These are phyloP conservation scores for Lagorchestes hirsutus DNA, from an alignment of 2,797 vertebrate genomes.

Conservation along the genomic window DNA sequence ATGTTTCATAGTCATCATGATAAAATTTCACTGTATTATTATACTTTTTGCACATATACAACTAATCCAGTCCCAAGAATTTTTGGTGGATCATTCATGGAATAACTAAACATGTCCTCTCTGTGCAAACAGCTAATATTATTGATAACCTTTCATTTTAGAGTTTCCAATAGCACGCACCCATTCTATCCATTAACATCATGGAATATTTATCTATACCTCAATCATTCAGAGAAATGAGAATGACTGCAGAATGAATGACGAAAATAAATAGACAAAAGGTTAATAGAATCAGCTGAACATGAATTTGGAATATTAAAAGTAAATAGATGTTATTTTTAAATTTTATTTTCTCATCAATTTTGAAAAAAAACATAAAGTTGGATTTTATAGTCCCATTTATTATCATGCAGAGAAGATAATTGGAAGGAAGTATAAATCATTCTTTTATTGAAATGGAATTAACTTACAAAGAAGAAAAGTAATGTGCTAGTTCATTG, in stretches of 20 bases:
- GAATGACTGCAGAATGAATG: not conserved
- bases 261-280: constrained; percentile 16
- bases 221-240: not conserved
- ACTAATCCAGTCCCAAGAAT: too few species aligned
- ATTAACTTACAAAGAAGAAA: not conserved
- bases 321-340: not conserved
- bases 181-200: not conserved
- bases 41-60: too few species aligned
- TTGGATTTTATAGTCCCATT: constrained; percentile 4
- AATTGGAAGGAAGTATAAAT: not conserved
- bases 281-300: not conserved
- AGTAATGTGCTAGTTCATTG: not conserved
- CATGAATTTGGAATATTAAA: constrained; percentile 4
- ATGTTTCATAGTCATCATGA: too few species aligned
- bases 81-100: too few species aligned
- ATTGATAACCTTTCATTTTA: too few species aligned
- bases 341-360: not conserved
- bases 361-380: not conserved
- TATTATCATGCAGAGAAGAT: constrained; percentile 12
- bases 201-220: not conserved
- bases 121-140: too few species aligned
- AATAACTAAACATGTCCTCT: too few species aligned
- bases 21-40: too few species aligned
- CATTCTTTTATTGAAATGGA: constrained; percentile 39
- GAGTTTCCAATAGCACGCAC: too few species aligned